Evolutionary conservation across 2,888 invertebrate species (phyloP), one percentile per base, ranked within the genome.

Genomic region (Trimorus sp.): DNA sequence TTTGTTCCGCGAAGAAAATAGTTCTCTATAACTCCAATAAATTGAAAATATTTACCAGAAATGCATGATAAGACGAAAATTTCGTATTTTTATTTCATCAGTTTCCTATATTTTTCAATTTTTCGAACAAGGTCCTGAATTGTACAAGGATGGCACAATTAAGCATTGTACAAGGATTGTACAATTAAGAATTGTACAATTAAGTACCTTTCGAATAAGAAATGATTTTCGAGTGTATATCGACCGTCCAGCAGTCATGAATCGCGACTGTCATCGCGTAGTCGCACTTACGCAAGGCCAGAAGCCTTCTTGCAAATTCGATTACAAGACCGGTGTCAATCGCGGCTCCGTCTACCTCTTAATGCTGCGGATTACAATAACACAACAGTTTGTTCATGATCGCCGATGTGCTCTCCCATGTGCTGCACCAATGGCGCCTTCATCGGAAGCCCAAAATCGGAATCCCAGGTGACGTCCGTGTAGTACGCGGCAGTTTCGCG

Each of bases 271-370:
- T 77, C 79, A 75, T 78, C 66, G 71, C 68, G 73, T 82, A 66
- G 73, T 42, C 68, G 76, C 84, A 86, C 88, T 89, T 89, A 87
- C 87, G 89, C 88, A 89, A 89, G 87, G 85, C 85, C 87, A 87
- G 88, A 90, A 88, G 89, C 89, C 87, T 76, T 81, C 89, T 86
- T 85, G 85, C 83, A 89, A 89, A 90, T 90, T 89, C 88, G 88
- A 90, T 90, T 90, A 90, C 87, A 84, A 86, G 87, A 87, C 85
- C 84, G 84, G 87, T 89, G 90, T 88, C 89, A 90, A 90, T 89
- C 89, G 88, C 48, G 53, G 5, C 60, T 77, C 66, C 60, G 48
- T 58, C 49, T 63, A 60, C 76, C 15, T 76, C 53, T 53, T 82
- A 75, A 84, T 82, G 70, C 79, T 15, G 37, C 51, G 71, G 79